Base-by-base conservation (phyloP, 2,797 vertebrate species). In the Phaenicophaeus curvirostris region DNA sequence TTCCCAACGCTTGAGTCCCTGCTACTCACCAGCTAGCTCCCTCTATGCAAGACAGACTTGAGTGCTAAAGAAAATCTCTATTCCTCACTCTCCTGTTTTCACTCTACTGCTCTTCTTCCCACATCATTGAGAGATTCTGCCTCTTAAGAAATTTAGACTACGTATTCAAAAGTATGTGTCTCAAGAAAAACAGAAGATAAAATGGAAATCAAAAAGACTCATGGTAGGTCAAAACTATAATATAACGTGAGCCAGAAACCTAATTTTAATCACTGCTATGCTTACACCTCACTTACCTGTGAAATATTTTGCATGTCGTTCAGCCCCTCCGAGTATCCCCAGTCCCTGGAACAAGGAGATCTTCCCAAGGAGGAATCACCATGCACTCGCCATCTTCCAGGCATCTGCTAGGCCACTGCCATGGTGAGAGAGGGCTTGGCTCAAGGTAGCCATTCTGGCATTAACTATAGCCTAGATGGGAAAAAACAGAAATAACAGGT, bases 1-100 rank as follows among this genome's bases (percentile, higher is more conserved):
- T 15, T 42, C 65, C 35, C 31, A 73, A 2, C 8, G 25, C 13
- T 21, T 65, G 25, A 1, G 0, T 7, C 2, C 15, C 18, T 1
- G 2, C 5, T 50, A 62, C 16, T 78, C 58, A 44, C n/a, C 58
- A 31, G 17, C 31, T 69, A 30, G 17, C 33, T 73, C 46, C n/a
- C 46, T 57, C 48, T 33, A 9, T 27, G 17, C 37, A 39, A 44
- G 9, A 50, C 8, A 48, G 28, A 74, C 18, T 8, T 5, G 0
- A 83, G 51, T 21, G 48, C 17, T 23, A 28, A 39, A 76, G 27
- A 69, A 77, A 65, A 35, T 6, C 31, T 41, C 16, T 59, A 28
- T 33, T 87, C 33, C 31, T n/a, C 55, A 27, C 16, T 73, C 24
- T 61, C 31, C 9, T 68, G 19, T 31, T 68, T 17, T 35, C 27